Conservation (phyloP, 2,888 invertebrate species). For the Tachina lurida region DNA sequence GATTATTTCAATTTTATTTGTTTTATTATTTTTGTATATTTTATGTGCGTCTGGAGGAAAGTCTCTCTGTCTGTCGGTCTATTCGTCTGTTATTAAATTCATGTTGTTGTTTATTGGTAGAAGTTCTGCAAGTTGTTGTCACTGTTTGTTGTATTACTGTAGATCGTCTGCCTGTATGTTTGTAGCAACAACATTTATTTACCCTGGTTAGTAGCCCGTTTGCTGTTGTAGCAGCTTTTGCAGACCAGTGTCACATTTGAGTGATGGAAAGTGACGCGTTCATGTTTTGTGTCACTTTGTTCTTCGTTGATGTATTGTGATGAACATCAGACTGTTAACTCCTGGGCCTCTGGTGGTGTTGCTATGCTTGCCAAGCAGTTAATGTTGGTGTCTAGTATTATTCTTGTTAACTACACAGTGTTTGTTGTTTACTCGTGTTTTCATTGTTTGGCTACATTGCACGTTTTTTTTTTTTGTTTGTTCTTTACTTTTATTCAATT, state of each 20-base stretch:
- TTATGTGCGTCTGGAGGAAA: background rate
- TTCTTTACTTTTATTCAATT: conserved; percentile 36
- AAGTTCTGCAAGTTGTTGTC: conserved; percentile 55
- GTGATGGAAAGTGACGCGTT: conserved; percentile 82
- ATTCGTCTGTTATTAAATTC: conserved; percentile 47
- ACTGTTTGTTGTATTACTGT: conserved; percentile 17
- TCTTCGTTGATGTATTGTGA: conserved; percentile 81
- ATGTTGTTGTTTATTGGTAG: conserved; percentile 51
- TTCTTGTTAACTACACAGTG: conserved; percentile 38
- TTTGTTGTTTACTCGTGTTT: conserved; percentile 45
- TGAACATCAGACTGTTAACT: conserved; percentile 76
- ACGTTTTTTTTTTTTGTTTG: conserved; percentile 1
- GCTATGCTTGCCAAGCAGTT: conserved; percentile 18
- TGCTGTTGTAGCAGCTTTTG: conserved; percentile 5
- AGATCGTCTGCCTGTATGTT: background rate
- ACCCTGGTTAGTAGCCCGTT: background rate
- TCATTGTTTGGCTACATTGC: conserved; percentile 21
- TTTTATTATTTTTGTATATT: background rate
- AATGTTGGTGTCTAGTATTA: conserved; percentile 65
- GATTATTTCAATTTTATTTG: conserved; percentile 1
- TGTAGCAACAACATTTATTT: conserved; percentile 10
- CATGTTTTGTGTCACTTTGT: conserved; percentile 82
- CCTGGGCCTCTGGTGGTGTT: conserved; percentile 60
- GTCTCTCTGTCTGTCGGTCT: background rate
- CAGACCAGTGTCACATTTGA: conserved; percentile 78